A percentile compares a stretch with the other conserved stretches of the same genome.
Evolutionary conservation across 2,888 invertebrate genomes (phyloP).

Genomic region (Glaucopsyche alexis): DNA sequence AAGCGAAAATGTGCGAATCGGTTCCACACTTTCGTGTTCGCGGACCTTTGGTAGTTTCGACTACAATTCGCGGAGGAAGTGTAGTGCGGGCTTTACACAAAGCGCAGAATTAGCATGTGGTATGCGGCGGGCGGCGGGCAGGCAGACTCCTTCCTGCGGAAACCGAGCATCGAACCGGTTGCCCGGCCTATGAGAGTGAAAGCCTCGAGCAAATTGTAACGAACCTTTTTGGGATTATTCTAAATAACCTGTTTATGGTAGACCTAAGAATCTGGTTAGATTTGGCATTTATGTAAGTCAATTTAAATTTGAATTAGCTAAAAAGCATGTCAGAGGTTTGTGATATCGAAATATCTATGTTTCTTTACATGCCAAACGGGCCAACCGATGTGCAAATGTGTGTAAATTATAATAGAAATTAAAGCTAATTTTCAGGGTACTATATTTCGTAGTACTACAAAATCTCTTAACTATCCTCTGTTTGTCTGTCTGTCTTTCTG

Average conservation of each 20-base stretch:
- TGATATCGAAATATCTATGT: not conserved
- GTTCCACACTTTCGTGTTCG: too few species aligned
- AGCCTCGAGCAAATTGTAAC: constrained; percentile 44
- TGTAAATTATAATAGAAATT: too few species aligned
- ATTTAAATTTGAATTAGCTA: not conserved
- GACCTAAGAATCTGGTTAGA: not conserved
- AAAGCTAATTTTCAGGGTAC: too few species aligned
- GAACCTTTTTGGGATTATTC: constrained; percentile 28
- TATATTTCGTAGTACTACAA: too few species aligned
- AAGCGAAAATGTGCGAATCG: too few species aligned
- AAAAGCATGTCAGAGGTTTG: not conserved
- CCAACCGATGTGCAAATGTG: too few species aligned
- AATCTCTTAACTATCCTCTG: too few species aligned
- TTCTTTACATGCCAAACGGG: not conserved
- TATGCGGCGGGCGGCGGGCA: constrained; percentile 33
- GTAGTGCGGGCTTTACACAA: not conserved
- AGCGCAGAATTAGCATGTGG: constrained; percentile 29
- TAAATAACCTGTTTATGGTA: constrained; percentile 23
- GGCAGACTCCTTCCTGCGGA: constrained; percentile 42
- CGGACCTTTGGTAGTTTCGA: too few species aligned
- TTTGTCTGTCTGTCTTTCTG: too few species aligned
- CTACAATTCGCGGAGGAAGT: too few species aligned
- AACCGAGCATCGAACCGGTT: constrained; percentile 48
- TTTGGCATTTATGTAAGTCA: not conserved
- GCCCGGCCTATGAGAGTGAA: constrained; percentile 52